Base-by-base conservation (phyloP, 53 echinoderm and acorn worm species). In the Holothuria leucospilota region DNA sequence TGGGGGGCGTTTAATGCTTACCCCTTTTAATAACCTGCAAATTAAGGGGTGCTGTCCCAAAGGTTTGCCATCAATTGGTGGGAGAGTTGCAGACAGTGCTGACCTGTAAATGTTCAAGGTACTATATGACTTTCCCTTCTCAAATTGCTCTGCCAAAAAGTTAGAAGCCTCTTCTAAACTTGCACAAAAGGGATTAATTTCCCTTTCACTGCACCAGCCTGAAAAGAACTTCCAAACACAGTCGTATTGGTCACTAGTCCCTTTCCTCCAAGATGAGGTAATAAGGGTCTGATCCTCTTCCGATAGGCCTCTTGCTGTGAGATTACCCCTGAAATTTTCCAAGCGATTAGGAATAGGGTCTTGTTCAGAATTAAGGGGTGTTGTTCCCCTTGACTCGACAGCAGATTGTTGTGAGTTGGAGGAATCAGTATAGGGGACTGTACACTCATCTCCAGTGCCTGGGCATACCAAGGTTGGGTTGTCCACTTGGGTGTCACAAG, bases 291-390 rank as follows among this genome's bases (percentile, higher is more conserved):
- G 23, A 84, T 68, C 51, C 23, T 24, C 39, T 65, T 59, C 46
- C 65, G 84, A 59, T 39, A 84, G 15, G 14, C 84, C 84, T 67
- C 26, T n/a, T 25, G 40, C 15, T 28, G 58, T 15, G 20, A 39
- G 77, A 20, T 21, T 46, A 26, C 46, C 23, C 69, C 87, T 79
- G 87, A 80, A 26, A 87, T 39, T 26, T 63, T 87, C 49, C 87
- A 87, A 51, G 78, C 72, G 58, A 67, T 39, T 23, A 84, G 65
- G 34, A 65, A 63, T 0, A 87, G 67, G 26, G 51, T 27, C 14
- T 25, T 59, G 28, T 63, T 65, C 53, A 52, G 24, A 49, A 85
- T 26, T 78, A 87, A 51, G 29, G 87, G 87, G 25, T 87, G 87
- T 14, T 63, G 29, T 41, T 51, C 51, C 10, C 29, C 41, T 63